Base-by-base conservation (phyloP, 92 coral and sea anemone genomes). In the Paragorgia papillata region DNA sequence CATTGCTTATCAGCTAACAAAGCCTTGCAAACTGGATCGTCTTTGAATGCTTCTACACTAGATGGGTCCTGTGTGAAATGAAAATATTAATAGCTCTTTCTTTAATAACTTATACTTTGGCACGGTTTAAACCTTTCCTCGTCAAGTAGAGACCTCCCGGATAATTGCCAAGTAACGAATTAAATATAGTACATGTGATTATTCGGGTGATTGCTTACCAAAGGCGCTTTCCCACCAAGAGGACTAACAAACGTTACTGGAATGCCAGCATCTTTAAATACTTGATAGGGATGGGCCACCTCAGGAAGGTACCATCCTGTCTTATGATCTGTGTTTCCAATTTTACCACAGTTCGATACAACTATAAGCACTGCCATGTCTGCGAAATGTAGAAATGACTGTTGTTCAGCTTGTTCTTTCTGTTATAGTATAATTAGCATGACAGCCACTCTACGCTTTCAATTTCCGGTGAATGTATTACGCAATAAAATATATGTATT, bases 261-360 rank as follows among this genome's bases (percentile, higher is more conserved):
- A 80, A 74, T 85, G 13, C 97, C 93, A 62, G 96, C 96, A 58
- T 84, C 73, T 66, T 90, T 91, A 65, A 93, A 90, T 26, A 88
- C 91, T 46, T 86, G 81, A 64, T 93, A 86, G 13, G 97, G 97
- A 79, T 90, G 97, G 3, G 97, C 96, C 26, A 85, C 89, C 80
- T 93, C 97, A 20, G 96, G 96, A 1, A 92, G 80, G 57, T 90
- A 92, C 97, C 97, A 92, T 27, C 97, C 97, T 13, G 97, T 92
- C 81, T 87, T 90, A 39, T 68, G 80, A 34, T 87, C 96, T 76
- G 87, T 77, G 32, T 83, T 68, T 3, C 92, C 89, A 87, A 92
- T 66, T 68, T 92, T 85, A n/a, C 82, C 96, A 86, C 87, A 90
- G 81, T 65, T 93, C 24, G 94, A 90, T 58, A 93, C 89, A 37